phyloP scores from a whole-genome alignment of 2,113 vertebrate genomes.

The Poecilia latipinna region DNA sequence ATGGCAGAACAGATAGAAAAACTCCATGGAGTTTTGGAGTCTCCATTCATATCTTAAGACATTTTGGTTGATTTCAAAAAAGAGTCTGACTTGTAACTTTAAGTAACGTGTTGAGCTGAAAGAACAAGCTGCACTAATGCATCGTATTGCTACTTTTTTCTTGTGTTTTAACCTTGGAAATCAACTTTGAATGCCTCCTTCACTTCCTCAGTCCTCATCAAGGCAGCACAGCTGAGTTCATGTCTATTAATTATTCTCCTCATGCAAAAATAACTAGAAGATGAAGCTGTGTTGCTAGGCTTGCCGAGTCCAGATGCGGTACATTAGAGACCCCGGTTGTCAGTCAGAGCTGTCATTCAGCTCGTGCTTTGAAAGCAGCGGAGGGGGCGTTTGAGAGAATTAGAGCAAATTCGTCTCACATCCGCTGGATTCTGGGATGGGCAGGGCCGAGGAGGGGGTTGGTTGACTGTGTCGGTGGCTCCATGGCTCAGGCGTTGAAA shows the following conservation, averaged over 20 bases:
- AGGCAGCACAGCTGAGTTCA: background rate
- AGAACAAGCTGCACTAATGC: too few relatives aligned
- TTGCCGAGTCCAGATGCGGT: background rate
- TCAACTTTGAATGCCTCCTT: too few relatives aligned
- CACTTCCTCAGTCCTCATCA: too few relatives aligned
- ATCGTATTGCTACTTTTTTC: too few relatives aligned
- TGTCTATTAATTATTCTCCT: background rate
- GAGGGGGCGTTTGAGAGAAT: constrained; percentile 42
- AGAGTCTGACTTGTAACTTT: too few relatives aligned
- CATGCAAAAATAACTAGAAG: too few relatives aligned
- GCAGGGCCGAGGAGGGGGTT: background rate
- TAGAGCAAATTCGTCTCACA: constrained; percentile 57
- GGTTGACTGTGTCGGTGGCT: background rate
- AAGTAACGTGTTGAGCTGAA: too few relatives aligned
- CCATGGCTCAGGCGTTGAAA: constrained; percentile 20
- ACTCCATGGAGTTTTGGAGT: too few relatives aligned
- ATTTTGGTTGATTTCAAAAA: too few relatives aligned
- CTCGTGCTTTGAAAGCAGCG: constrained; percentile 11
- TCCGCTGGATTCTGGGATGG: constrained; percentile 35
- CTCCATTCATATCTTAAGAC: too few relatives aligned
- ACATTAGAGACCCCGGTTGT: constrained; percentile 1
- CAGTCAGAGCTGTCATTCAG: constrained; percentile 10
- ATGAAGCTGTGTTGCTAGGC: background rate
- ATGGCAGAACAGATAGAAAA: too few relatives aligned
- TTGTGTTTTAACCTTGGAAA: too few relatives aligned